A percentile compares a stretch with the other conserved stretches of the same genome.
These are phyloP conservation scores for Etheostoma nigrum DNA, from an alignment of 2,797 vertebrate genomes.

Conservation along the genomic window DNA sequence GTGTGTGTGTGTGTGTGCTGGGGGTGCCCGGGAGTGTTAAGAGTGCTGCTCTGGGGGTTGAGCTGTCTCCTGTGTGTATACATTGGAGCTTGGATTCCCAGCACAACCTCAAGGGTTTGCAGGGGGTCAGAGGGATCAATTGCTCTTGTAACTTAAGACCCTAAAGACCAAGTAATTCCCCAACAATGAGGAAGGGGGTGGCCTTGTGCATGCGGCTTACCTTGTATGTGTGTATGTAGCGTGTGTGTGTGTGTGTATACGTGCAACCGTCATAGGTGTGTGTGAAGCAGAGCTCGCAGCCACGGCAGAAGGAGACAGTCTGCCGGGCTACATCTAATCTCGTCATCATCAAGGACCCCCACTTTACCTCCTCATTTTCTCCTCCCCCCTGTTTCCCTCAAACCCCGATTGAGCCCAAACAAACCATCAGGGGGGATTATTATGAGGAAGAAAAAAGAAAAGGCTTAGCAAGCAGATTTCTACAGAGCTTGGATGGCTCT, in stretches of 20 bases:
- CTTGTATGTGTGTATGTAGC: slow-evolving; percentile 54
- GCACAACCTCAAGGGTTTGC: slow-evolving; percentile 91
- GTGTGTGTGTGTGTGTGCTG: slow-evolving; percentile 19
- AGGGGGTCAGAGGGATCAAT: slow-evolving; percentile 96
- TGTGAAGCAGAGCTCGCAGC: slow-evolving; percentile 59
- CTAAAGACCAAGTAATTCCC: slow-evolving; percentile 95
- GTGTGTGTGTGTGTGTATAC: slow-evolving; percentile 26
- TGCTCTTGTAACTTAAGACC: slow-evolving; percentile 95
- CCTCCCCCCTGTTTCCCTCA: slow-evolving; percentile 72
- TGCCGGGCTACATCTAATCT: slow-evolving; percentile 97
- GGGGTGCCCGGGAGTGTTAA: slow-evolving; percentile 63
- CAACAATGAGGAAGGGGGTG: slow-evolving; percentile 90
- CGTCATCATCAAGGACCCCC: slow-evolving; percentile 89
- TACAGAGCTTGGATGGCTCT: slow-evolving; percentile 70
- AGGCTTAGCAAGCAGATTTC: slow-evolving; percentile 78
- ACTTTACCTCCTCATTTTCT: slow-evolving; percentile 89
- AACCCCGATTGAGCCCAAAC: slow-evolving; percentile 81
- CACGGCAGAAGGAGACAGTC: slow-evolving; percentile 92
- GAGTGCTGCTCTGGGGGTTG: slow-evolving; percentile 82
- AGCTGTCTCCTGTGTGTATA: slow-evolving; percentile 92
- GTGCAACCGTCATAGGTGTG: slow-evolving; percentile 51
- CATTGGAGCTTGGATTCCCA: slow-evolving; percentile 93
- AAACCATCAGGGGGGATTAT: slow-evolving; percentile 85
- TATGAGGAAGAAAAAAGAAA: slow-evolving; percentile 83
- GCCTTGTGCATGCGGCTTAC: slow-evolving; percentile 71